Conservation (phyloP, 2,113 vertebrate genomes). For the human (Homo sapiens) region GRCh38 chr18:75879001-75879500, state of each 20-base stretch:
- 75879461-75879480: fast-evolving
- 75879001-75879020: background rate
- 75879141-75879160: background rate
- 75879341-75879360: no score
- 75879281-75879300: no score
- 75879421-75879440: background rate
- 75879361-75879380: no score
- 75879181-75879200: background rate
- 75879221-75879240: background rate
- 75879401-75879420: no score
- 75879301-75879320: background rate
- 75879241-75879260: no score
- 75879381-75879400: fast-evolving
- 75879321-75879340: background rate
- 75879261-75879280: background rate
- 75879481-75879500: background rate
- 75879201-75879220: background rate
- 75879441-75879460: background rate
- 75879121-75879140: background rate
- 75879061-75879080: background rate
- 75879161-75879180: fast-evolving
- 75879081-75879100: fast-evolving
- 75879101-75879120: background rate
- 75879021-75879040: background rate
- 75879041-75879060: fast-evolving